phyloP scores from a whole-genome alignment of 2,113 vertebrate species.

The Prinia subflava region DNA sequence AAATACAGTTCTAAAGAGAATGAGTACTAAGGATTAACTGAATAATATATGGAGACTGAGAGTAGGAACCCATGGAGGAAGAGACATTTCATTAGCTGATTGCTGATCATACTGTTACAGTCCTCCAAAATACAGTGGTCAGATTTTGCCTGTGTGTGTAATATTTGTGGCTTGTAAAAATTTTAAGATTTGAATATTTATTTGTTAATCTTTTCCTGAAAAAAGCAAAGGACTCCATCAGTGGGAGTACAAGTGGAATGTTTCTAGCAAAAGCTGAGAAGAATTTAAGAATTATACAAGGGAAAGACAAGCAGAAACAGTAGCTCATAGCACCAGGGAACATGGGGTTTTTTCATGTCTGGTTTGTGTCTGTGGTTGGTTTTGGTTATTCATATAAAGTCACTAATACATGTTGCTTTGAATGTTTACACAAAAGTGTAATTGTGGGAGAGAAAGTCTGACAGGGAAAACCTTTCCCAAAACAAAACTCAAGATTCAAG shows the following conservation, averaged over 20 bases:
- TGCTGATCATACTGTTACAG: background rate
- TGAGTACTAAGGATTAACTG: background rate
- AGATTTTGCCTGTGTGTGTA: background rate
- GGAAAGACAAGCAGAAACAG: background rate
- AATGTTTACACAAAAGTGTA: background rate
- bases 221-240: background rate
- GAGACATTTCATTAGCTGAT: background rate
- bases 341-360: background rate
- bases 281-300: background rate
- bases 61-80: background rate
- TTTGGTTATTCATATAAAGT: background rate
- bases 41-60: background rate
- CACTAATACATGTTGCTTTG: background rate
- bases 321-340: background rate
- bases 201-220: background rate
- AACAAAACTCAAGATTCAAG: background rate
- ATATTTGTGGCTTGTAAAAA: background rate
- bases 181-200: background rate
- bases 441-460: background rate
- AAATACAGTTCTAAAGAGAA: background rate
- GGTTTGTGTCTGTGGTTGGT: background rate
- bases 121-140: background rate
- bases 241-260: background rate
- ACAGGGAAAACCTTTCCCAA: background rate
- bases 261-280: background rate